Percentiles rank a stretch among this genome's conserved stretches.
Conservation (phyloP, 2,113 vertebrate genomes). For the Onychostruthus taczanowskii region DNA sequence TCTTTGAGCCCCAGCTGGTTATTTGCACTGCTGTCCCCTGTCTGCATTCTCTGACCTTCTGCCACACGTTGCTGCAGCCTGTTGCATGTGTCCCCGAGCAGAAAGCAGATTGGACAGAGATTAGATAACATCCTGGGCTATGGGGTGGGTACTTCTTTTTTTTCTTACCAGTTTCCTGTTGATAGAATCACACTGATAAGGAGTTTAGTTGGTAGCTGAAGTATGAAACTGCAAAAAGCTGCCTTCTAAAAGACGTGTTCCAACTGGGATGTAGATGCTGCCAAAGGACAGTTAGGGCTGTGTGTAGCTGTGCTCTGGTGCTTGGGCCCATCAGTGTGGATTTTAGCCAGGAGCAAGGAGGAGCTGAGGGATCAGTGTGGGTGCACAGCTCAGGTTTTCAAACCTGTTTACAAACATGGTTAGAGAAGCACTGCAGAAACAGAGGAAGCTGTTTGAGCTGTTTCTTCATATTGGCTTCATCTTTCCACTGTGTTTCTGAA, state of each 20-base stretch:
- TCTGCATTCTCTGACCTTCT: constrained; percentile 50
- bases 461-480: constrained; percentile 25
- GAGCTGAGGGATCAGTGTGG: neutral
- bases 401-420: neutral
- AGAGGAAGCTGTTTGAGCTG: constrained; percentile 36
- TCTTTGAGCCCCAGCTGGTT: neutral
- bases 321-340: neutral
- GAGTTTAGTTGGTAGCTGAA: constrained; percentile 52
- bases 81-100: constrained; percentile 54
- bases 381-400: neutral
- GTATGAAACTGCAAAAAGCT: constrained; percentile 49
- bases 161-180: constrained; percentile 64
- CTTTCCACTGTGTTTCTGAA: constrained; percentile 1
- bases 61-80: constrained; percentile 53
- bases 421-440: neutral
- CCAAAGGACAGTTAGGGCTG: neutral
- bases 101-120: constrained; percentile 66
- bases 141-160: constrained; percentile 57
- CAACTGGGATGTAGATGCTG: neutral
- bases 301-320: neutral
- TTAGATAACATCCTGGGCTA: constrained; percentile 53
- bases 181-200: constrained; percentile 61
- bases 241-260: neutral
- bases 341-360: neutral
- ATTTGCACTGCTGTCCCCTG: constrained; percentile 30